Conservation (phyloP, 1,140 invertebrate species). For the Aphidius ervi region DNA sequence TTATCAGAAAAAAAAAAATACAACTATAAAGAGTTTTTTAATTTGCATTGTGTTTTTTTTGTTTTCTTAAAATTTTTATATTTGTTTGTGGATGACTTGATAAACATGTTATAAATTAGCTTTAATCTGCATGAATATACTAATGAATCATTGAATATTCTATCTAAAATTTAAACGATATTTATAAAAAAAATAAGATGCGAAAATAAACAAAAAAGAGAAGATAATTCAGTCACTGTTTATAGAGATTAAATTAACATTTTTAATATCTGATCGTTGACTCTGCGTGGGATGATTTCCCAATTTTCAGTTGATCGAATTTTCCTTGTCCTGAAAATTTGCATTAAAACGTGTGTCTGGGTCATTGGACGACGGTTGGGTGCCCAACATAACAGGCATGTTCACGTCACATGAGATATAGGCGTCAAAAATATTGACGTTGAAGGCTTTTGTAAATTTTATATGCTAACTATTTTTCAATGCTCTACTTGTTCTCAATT, state of each 20-base stretch:
- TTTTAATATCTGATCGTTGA: not conserved
- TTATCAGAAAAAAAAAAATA: no score
- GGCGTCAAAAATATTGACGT: not conserved
- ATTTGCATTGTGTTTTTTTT: no score
- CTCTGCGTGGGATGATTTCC: not conserved
- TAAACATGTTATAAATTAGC: no score
- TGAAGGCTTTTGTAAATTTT: not conserved
- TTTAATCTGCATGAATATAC: no score
- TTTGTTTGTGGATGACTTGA: no score
- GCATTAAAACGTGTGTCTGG: constrained; percentile 30
- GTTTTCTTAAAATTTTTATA: no score
- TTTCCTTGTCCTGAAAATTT: constrained; percentile 32
- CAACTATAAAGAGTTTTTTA: no score
- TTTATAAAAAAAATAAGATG: no score
- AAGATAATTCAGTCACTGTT: not conserved
- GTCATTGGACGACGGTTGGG: constrained; percentile 24
- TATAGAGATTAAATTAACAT: not conserved
- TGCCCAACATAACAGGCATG: not conserved
- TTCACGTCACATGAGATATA: not conserved
- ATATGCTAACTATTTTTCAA: constrained; percentile 1
- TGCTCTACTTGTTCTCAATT: no score
- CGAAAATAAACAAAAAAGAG: no score
- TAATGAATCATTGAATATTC: no score
- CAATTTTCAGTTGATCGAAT: constrained; percentile 31
- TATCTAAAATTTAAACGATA: no score